These are phyloP conservation scores for Bagarius yarrelli DNA, from an alignment of 2,113 vertebrate species.

Conservation along the genomic window DNA sequence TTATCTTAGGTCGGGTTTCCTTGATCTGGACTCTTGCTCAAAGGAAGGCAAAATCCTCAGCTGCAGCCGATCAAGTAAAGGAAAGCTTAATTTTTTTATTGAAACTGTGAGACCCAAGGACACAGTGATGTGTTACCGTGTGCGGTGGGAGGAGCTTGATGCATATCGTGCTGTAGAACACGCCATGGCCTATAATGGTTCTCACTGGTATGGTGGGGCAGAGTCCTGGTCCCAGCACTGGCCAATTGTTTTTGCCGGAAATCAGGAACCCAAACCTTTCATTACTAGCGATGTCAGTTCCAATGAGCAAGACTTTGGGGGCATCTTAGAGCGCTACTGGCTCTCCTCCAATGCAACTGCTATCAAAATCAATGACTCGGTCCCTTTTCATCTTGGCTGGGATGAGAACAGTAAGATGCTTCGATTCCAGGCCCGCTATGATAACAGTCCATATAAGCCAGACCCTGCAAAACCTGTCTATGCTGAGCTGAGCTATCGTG, in stretches of 20 bases:
- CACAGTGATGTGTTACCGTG: slow-evolving; percentile 91
- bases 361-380: slow-evolving; percentile 92
- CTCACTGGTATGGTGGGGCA: slow-evolving; percentile 91
- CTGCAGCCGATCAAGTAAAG: slow-evolving; percentile 76
- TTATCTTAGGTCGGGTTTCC: slow-evolving; percentile 71
- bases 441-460: slow-evolving; percentile 82
- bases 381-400: slow-evolving; percentile 95
- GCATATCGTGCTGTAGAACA: slow-evolving; percentile 77
- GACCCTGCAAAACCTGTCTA: slow-evolving; percentile 66
- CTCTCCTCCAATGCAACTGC: slow-evolving; percentile 88
- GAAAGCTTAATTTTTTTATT: slow-evolving; percentile 89
- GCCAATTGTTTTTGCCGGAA: slow-evolving; percentile 83
- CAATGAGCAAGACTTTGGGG: slow-evolving; percentile 82
- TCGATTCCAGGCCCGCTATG: slow-evolving; percentile 85
- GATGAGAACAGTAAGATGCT: slow-evolving; percentile 78
- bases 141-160: slow-evolving; percentile 88
- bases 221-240: slow-evolving; percentile 88
- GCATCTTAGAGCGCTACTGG: slow-evolving; percentile 95
- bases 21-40: slow-evolving; percentile 89
- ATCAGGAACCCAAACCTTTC: slow-evolving; percentile 84
- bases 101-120: slow-evolving; percentile 84
- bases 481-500: slow-evolving; percentile 87
- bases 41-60: slow-evolving; percentile 78
- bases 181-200: slow-evolving; percentile 85
- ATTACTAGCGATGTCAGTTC: slow-evolving; percentile 87